These are phyloP conservation scores for Neotoxoptera formosana DNA, from an alignment of 1,140 invertebrate genomes.

Conservation along the genomic window DNA sequence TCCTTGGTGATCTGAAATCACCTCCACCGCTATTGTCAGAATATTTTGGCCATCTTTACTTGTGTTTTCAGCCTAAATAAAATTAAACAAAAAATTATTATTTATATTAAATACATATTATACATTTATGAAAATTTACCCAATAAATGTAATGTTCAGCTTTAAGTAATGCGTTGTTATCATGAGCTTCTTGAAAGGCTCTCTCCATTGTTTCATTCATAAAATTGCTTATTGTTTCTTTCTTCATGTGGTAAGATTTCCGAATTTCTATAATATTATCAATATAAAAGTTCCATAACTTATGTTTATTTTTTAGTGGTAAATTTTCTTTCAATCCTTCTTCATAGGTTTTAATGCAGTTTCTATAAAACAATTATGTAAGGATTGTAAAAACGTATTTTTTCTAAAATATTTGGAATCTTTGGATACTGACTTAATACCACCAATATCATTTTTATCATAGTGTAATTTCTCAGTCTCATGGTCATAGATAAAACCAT, in stretches of 20 bases:
- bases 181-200: constrained; percentile 48
- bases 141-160: constrained; percentile 45
- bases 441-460: constrained; percentile 38
- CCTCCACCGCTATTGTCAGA: constrained; percentile 1
- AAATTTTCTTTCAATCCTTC: constrained; percentile 37
- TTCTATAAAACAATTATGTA: neutral
- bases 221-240: constrained; percentile 45
- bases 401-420: neutral
- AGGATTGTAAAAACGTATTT: neutral
- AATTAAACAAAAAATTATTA: neutral
- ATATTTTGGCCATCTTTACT: neutral
- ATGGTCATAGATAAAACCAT: constrained; percentile 33
- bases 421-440: neutral
- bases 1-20: neutral
- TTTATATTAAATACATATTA: neutral
- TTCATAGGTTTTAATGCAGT: constrained; percentile 46
- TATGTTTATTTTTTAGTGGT: constrained; percentile 40
- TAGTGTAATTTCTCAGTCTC: constrained; percentile 37
- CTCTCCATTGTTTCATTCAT: constrained; percentile 52
- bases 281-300: constrained; percentile 48
- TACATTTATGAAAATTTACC: neutral
- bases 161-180: constrained; percentile 13
- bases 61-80: constrained; percentile 35
- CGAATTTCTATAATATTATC: constrained; percentile 49
- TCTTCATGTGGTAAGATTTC: constrained; percentile 50